phyloP scores from a whole-genome alignment of 92 coral and sea anemone genomes.

The Pocillopora meandrina region DNA sequence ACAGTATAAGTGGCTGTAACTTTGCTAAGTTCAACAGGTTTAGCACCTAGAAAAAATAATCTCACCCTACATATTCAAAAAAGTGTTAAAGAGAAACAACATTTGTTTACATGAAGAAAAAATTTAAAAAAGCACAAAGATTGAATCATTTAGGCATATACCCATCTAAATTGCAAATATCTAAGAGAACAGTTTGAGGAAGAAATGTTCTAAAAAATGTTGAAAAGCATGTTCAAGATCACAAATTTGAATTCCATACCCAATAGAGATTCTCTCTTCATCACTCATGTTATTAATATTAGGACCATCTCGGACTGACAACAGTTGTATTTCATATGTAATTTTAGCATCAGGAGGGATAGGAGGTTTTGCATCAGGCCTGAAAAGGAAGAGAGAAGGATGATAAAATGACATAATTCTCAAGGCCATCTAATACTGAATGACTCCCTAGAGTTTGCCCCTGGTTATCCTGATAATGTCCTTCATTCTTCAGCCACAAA shows the following conservation, averaged over 20 bases:
- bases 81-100: too few species aligned
- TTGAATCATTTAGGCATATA: too few species aligned
- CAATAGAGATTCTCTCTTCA: conserved; percentile 78
- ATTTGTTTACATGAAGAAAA: too few species aligned
- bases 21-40: too few species aligned
- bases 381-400: neutral
- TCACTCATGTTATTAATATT: conserved; percentile 77
- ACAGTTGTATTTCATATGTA: conserved; percentile 81
- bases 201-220: neutral
- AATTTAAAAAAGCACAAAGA: too few species aligned
- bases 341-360: conserved; percentile 92
- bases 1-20: too few species aligned
- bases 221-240: neutral
- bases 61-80: too few species aligned
- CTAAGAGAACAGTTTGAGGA: too few species aligned
- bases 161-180: too few species aligned
- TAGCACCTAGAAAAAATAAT: too few species aligned
- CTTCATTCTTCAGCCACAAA: neutral
- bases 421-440: neutral
- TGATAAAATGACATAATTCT: neutral
- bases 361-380: conserved; percentile 72
- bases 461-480: neutral
- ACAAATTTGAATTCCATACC: conserved; percentile 50
- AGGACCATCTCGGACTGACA: conserved; percentile 91
- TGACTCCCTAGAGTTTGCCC: neutral